Evolutionary conservation across 1,140 invertebrate genomes (phyloP).

Genomic region (Leptoteleia sp.): DNA sequence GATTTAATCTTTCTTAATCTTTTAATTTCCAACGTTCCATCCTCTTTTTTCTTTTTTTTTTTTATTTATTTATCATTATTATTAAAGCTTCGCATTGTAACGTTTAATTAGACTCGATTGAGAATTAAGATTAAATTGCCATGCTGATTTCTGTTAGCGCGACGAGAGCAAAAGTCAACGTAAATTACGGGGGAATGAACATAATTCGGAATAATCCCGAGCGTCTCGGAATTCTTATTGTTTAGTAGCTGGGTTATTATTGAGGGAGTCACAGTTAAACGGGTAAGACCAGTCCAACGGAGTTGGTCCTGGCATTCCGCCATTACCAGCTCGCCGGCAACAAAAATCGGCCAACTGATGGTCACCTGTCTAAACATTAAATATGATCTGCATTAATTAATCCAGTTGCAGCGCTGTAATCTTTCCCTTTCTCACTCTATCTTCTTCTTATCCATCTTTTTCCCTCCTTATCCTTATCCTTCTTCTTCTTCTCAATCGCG

Average conservation of each 20-base stretch:
- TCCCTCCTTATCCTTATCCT: too few relatives aligned
- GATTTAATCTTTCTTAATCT: slow-evolving; percentile 30
- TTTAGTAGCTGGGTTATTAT: slow-evolving; percentile 47
- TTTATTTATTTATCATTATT: too few relatives aligned
- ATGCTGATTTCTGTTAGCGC: too few relatives aligned
- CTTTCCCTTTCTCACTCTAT: too few relatives aligned
- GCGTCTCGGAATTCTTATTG: slow-evolving; percentile 26
- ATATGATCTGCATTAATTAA: slow-evolving; percentile 56
- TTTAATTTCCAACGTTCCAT: slow-evolving; percentile 9
- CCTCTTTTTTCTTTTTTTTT: too few relatives aligned
- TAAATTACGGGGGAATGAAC: not conserved
- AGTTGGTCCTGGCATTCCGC: slow-evolving; percentile 44
- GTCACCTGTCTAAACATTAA: slow-evolving; percentile 45
- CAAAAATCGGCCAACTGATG: slow-evolving; percentile 51
- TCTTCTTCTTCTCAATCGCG: slow-evolving; percentile 36
- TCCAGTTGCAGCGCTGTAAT: slow-evolving; percentile 41
- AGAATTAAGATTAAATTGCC: too few relatives aligned
- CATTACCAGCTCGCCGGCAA: slow-evolving; percentile 27
- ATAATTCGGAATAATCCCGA: slow-evolving; percentile 11
- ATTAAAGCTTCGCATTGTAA: too few relatives aligned
- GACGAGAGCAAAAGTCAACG: not conserved
- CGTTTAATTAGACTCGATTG: too few relatives aligned
- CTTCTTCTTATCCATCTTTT: too few relatives aligned
- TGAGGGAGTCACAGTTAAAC: slow-evolving; percentile 46
- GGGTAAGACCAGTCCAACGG: slow-evolving; percentile 43